phyloP scores from a whole-genome alignment of 2,797 vertebrate species.

The Eurystomus glaucurus region DNA sequence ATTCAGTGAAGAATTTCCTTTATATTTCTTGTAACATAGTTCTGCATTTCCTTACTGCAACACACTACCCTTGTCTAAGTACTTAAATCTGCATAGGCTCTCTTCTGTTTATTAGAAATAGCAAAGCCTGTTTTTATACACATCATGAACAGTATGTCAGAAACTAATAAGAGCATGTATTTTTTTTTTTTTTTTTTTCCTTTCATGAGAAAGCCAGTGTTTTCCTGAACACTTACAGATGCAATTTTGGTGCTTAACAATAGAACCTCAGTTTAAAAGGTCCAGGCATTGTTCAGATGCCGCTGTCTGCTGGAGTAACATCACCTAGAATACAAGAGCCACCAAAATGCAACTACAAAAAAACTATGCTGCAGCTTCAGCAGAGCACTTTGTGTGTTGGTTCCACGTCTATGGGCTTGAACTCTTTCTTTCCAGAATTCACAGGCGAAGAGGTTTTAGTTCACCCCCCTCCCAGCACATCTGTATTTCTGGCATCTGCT shows the following conservation, averaged over 20 bases:
- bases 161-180: conserved; percentile 41
- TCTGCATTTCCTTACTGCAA: conserved; percentile 15
- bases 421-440: neutral
- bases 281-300: neutral
- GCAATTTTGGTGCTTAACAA: neutral
- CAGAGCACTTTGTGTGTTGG: neutral
- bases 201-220: neutral
- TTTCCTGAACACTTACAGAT: conserved; percentile 21
- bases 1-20: conserved; percentile 14
- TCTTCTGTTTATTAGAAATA: conserved; percentile 45
- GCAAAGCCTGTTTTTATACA: conserved; percentile 15
- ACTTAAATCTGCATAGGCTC: conserved; percentile 22
- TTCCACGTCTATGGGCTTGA: neutral
- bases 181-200: neutral
- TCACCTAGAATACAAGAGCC: neutral
- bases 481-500: neutral
- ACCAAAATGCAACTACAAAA: neutral
- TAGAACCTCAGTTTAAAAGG: neutral
- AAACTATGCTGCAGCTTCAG: neutral
- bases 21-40: neutral
- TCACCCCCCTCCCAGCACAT: neutral
- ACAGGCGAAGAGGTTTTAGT: neutral
- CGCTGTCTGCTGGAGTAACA: neutral
- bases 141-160: conserved; percentile 16
- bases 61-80: neutral